Conservation (phyloP, 2,888 invertebrate species). For the Noctua fimbriata region DNA sequence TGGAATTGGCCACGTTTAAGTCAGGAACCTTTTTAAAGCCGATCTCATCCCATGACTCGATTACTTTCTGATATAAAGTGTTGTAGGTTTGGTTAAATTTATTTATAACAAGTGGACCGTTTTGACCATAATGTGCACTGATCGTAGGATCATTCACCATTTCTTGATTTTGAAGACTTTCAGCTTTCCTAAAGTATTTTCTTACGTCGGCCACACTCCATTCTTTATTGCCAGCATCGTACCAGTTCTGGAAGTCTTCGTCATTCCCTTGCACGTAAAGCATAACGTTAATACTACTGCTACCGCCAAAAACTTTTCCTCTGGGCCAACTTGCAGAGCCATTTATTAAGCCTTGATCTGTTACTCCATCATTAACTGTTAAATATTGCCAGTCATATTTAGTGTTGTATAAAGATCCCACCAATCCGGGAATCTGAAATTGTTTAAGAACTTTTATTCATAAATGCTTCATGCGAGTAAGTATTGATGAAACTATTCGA, state of each 20-base stretch:
- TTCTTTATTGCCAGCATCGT: constrained; percentile 85
- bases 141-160: constrained; percentile 67
- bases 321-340: constrained; percentile 86
- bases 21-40: constrained; percentile 81
- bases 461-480: background rate
- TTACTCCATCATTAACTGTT: constrained; percentile 93
- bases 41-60: constrained; percentile 83
- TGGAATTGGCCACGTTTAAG: constrained; percentile 80
- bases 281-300: constrained; percentile 89
- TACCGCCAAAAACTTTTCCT: constrained; percentile 91
- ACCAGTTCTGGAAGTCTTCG: constrained; percentile 89
- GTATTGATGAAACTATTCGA: too few species aligned
- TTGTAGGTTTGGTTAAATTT: constrained; percentile 83
- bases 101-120: constrained; percentile 85
- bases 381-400: constrained; percentile 95
- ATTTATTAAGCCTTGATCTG: constrained; percentile 91
- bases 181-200: constrained; percentile 86
- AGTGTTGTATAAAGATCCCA: constrained; percentile 72
- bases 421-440: constrained; percentile 71
- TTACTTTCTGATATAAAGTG: constrained; percentile 71
- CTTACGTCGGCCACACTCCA: constrained; percentile 88
- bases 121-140: constrained; percentile 76
- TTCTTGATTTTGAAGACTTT: constrained; percentile 79
- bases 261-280: constrained; percentile 88
- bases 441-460: background rate